Percentiles rank a stretch among this genome's conserved stretches.
Conservation (phyloP, 2,888 invertebrate species). For the Abscondita cerata region DNA sequence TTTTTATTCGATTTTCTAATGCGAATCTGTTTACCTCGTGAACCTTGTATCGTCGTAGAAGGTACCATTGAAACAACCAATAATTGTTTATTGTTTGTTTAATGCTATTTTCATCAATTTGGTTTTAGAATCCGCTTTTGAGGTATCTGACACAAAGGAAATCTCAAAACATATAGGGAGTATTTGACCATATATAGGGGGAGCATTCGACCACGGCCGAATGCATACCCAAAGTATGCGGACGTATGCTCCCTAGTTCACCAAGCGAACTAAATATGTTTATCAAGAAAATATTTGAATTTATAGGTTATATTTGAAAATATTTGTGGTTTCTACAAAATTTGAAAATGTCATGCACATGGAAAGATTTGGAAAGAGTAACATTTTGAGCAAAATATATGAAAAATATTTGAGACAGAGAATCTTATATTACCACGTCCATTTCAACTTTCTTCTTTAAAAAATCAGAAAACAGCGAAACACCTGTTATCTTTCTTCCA, state of each 20-base stretch:
- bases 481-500: no score
- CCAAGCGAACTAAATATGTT: background rate
- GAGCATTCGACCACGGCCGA: background rate
- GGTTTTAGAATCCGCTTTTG: background rate
- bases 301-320: background rate
- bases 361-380: background rate
- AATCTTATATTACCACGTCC: no score
- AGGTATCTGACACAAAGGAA: background rate
- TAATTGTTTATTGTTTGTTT: background rate
- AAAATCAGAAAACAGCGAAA: no score
- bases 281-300: background rate
- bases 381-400: background rate
- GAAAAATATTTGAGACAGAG: no score
- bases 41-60: background rate
- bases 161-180: background rate
- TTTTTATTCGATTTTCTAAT: background rate
- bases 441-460: no score
- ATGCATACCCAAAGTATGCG: background rate
- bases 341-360: background rate
- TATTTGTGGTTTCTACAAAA: background rate
- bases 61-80: background rate
- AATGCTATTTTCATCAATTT: background rate
- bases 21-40: background rate
- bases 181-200: no score
- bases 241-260: background rate